Evolutionary conservation across 1,140 invertebrate genomes (phyloP), one percentile per base, ranked within the genome.

Genomic region (Atta colombica): DNA sequence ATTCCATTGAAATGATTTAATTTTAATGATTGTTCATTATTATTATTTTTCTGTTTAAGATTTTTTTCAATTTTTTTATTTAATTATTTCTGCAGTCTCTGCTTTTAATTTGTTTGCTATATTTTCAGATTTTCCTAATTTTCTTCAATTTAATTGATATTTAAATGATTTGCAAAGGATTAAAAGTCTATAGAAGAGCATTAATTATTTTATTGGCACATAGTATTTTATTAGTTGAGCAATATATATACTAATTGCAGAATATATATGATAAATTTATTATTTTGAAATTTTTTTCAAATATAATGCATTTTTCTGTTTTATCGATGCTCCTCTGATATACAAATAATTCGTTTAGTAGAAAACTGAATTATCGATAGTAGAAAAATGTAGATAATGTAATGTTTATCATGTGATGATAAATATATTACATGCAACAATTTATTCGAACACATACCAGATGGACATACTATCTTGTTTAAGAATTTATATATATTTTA

Each of bases 381-480:
- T 14, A 45, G 39, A 45, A 45, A 25, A 10, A 45, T 65, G 6
- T 0, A 4, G 21, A 4, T 45, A 45, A 45, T 4, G 0, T 28
- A 16, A 10, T 25, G 16, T 18, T 39, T 74, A 49, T 49, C 21
- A 0, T 18, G 5, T 16, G 39, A 49, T 25, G 68, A 21, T 58
- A 82, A 81, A 3, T 18, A 7, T 18, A n/a, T 45, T 1, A 28
- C n/a, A 58, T 18, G 14, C 39, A n/a, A 1, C 1, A 25, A 58
- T 31, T 78, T 16, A 49, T 78, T 51, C 6, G 5, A 51, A n/a
- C 0, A 31, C n/a, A 0, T 21, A 4, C 60, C 0, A 78, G 77
- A 78, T 66, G 61, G 77, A 28, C 6, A 35, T 66, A 78, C 53
- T 12, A 5, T 75, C 3, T 8, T 28, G 61, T 78, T 18, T 25